These are phyloP conservation scores for Ophioderma brevispina DNA, from an alignment of 35 echinoderm and acorn worm species.

Conservation along the genomic window DNA sequence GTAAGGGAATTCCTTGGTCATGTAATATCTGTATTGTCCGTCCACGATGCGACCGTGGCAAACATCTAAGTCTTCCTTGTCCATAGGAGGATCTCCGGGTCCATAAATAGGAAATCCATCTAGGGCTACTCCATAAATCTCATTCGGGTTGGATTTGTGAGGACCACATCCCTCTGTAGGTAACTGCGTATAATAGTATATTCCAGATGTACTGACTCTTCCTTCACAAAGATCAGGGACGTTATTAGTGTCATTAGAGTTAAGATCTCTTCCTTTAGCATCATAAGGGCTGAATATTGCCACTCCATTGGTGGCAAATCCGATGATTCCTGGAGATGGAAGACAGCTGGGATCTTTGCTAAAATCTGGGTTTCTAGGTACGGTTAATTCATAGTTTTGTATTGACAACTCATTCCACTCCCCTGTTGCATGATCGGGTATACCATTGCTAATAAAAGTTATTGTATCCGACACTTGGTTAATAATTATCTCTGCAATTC, in stretches of 20 bases:
- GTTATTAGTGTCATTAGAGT: background rate
- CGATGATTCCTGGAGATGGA: background rate
- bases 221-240: background rate
- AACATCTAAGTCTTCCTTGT: background rate
- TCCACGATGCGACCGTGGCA: background rate
- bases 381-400: background rate
- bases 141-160: background rate
- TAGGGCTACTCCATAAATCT: background rate
- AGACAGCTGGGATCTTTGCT: background rate
- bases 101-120: background rate
- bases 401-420: background rate
- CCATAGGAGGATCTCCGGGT: background rate
- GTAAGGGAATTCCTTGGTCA: background rate
- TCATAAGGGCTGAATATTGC: background rate
- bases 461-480: background rate
- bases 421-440: background rate
- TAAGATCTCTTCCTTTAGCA: background rate
- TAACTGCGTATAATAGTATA: background rate
- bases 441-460: background rate
- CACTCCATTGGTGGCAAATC: background rate
- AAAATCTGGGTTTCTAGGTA: background rate
- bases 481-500: background rate
- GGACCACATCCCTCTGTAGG: background rate
- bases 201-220: background rate
- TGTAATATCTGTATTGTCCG: conserved; percentile 6